Evolutionary conservation across 2,797 vertebrate species (phyloP).

Genomic region (Hyperoplus immaculatus): DNA sequence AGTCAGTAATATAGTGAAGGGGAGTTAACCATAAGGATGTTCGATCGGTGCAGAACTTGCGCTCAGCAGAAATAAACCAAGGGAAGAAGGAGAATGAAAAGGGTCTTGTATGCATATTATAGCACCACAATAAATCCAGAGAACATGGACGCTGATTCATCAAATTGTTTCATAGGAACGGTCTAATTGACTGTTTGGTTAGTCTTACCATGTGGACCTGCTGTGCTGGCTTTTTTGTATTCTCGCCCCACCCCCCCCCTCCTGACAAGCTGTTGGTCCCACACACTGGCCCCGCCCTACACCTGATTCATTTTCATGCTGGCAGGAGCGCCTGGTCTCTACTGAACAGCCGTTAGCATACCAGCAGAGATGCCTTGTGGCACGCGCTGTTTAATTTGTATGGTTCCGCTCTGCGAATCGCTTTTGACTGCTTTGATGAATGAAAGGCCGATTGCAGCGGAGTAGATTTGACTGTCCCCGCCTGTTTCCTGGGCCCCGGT

Average conservation of each 20-base stretch:
- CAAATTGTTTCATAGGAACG: slow-evolving; percentile 1
- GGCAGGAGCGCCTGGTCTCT: slow-evolving; percentile 52
- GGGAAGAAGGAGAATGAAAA: background rate
- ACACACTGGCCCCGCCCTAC: slow-evolving; percentile 51
- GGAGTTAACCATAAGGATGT: slow-evolving; percentile 12
- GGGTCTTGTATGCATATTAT: background rate
- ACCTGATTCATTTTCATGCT: slow-evolving; percentile 79
- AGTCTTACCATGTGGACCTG: slow-evolving; percentile 40
- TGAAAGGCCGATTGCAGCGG: slow-evolving; percentile 87
- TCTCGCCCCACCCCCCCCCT: slow-evolving; percentile 47
- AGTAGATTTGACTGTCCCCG: slow-evolving; percentile 87
- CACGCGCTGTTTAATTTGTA: slow-evolving; percentile 86
- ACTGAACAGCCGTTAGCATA: slow-evolving; percentile 69
- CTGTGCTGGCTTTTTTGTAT: slow-evolving; percentile 63
- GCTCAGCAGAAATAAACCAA: slow-evolving; percentile 18
- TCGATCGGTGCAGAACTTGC: background rate
- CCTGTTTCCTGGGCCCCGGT: slow-evolving; percentile 78
- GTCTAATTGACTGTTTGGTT: slow-evolving; percentile 24
- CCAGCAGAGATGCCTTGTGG: slow-evolving; percentile 78
- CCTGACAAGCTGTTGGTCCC: slow-evolving; percentile 60
- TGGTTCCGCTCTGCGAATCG: slow-evolving; percentile 66
- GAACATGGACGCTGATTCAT: slow-evolving; percentile 23
- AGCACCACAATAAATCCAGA: slow-evolving; percentile 14
- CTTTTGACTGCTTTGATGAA: slow-evolving; percentile 89
- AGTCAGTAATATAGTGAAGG: slow-evolving; percentile 33